Evolutionary conservation across 1,140 invertebrate genomes (phyloP).

Genomic region (Pogonomyrmex californicus): DNA sequence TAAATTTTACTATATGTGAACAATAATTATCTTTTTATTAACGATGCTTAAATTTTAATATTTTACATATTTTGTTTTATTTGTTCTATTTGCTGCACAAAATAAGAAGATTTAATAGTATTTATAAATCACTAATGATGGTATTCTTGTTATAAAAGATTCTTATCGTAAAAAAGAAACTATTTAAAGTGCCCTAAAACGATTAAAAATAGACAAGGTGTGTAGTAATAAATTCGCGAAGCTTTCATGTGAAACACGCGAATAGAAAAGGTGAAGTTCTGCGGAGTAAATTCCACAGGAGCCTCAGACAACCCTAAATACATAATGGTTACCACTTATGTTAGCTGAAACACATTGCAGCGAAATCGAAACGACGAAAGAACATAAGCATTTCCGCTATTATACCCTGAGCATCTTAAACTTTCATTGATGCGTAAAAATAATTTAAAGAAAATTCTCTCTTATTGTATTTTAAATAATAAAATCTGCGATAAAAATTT

Average conservation of each 20-base stretch:
- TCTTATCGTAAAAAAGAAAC: slow-evolving; percentile 33
- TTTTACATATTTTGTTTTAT: neutral
- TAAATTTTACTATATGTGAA: too few relatives aligned
- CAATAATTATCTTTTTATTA: too few relatives aligned
- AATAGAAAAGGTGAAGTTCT: slow-evolving; percentile 27
- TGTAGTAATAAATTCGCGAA: slow-evolving; percentile 66
- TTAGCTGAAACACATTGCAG: slow-evolving; percentile 9
- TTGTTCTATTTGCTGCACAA: neutral
- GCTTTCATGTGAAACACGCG: slow-evolving; percentile 52
- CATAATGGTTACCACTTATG: slow-evolving; percentile 69
- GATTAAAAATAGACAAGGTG: slow-evolving; percentile 37
- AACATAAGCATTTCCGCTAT: neutral
- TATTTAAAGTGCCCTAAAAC: slow-evolving; percentile 16
- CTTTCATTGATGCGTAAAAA: neutral
- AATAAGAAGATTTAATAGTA: neutral
- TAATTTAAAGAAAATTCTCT: neutral
- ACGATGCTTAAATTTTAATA: neutral
- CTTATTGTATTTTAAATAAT: neutral
- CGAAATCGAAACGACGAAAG: slow-evolving; percentile 37
- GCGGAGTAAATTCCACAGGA: slow-evolving; percentile 34
- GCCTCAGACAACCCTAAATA: slow-evolving; percentile 56
- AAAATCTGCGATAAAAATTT: neutral
- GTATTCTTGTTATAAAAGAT: slow-evolving; percentile 52
- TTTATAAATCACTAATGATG: slow-evolving; percentile 11
- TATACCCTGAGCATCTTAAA: neutral